These are phyloP conservation scores for Perca flavescens DNA, from an alignment of 2,113 vertebrate genomes.

Conservation along the genomic window DNA sequence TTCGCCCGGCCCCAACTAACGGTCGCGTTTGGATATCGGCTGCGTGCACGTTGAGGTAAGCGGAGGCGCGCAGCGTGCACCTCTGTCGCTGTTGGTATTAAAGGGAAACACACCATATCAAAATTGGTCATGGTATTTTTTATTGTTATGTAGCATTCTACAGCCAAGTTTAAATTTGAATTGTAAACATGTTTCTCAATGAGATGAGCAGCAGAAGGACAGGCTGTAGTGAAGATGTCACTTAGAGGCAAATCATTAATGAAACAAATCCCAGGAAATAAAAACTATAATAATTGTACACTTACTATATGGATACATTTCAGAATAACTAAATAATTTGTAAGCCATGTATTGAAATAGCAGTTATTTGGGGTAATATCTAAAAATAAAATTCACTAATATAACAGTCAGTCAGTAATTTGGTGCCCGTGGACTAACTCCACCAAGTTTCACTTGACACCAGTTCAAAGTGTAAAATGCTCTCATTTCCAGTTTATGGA, in stretches of 20 bases:
- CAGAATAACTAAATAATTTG: not conserved
- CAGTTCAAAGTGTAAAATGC: not conserved
- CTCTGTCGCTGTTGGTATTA: not conserved
- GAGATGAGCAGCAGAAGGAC: not conserved
- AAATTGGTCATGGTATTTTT: not conserved
- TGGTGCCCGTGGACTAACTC: not conserved
- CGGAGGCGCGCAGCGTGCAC: conserved; percentile 52
- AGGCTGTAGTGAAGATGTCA: not conserved
- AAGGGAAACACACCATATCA: not conserved
- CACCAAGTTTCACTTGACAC: not conserved
- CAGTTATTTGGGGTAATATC: not conserved
- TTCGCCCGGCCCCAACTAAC: conserved; percentile 73
- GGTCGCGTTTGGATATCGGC: conserved; percentile 65
- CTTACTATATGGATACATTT: not conserved
- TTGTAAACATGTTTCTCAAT: not conserved
- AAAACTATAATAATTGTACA: not conserved
- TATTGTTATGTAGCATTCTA: not conserved
- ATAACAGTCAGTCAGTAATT: not conserved
- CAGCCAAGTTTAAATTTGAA: not conserved
- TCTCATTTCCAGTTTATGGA: not conserved
- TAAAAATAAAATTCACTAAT: not conserved
- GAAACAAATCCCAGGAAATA: not conserved
- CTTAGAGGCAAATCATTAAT: conserved; percentile 8
- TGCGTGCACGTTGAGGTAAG: conserved; percentile 74
- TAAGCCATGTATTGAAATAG: not conserved